Conservation (phyloP, 2,888 invertebrate species). For the Monochamus alternatus region DNA sequence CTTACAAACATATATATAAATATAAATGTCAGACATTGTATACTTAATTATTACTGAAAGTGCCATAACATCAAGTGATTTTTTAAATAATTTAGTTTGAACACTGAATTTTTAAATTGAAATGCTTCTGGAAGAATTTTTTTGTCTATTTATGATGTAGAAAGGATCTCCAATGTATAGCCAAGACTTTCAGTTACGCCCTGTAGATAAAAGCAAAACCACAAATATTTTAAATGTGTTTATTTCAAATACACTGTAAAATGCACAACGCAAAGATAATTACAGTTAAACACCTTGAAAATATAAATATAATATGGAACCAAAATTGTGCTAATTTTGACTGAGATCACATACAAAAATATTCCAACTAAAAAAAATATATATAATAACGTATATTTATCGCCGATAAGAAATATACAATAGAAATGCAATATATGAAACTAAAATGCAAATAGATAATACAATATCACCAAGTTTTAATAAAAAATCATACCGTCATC, state of each 20-base stretch:
- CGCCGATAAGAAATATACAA: slow-evolving; percentile 44
- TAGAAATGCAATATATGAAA: slow-evolving; percentile 46
- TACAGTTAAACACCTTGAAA: slow-evolving; percentile 55
- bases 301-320: slow-evolving; percentile 55
- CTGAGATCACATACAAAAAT: slow-evolving; percentile 63
- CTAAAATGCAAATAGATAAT: slow-evolving; percentile 53
- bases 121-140: too few species aligned
- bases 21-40: too few species aligned
- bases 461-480: slow-evolving; percentile 65
- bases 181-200: too few species aligned
- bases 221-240: slow-evolving; percentile 62
- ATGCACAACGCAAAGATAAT: slow-evolving; percentile 64
- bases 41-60: too few species aligned
- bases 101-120: too few species aligned
- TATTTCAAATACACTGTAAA: slow-evolving; percentile 70
- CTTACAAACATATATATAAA: too few species aligned
- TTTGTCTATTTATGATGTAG: too few species aligned
- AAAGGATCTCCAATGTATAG: too few species aligned
- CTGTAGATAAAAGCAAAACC: too few species aligned
- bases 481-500: slow-evolving; percentile 38
- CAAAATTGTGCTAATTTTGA: slow-evolving; percentile 64
- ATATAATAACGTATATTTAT: slow-evolving; percentile 47
- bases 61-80: too few species aligned
- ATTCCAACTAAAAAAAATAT: slow-evolving; percentile 41
- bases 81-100: too few species aligned